Percentiles rank a stretch among this genome's conserved stretches.
phyloP scores from a whole-genome alignment of 2,113 vertebrate species.

The Caranx melampygus region DNA sequence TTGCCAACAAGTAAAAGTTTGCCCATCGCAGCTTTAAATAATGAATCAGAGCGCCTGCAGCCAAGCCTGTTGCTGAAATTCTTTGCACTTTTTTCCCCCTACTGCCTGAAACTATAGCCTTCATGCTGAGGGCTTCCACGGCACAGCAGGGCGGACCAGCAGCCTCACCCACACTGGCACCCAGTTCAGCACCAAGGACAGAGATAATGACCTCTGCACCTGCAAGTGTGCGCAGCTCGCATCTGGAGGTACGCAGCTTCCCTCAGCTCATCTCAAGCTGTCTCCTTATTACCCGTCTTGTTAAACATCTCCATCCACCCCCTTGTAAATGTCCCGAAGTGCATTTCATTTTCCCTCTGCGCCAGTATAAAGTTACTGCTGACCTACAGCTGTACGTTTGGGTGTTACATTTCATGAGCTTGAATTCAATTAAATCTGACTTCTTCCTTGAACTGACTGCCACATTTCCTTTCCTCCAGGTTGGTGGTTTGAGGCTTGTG shows the following conservation, averaged over 20 bases:
- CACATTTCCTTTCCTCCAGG: slow-evolving; percentile 68
- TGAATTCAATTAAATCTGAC: slow-evolving; percentile 49
- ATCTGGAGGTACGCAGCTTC: slow-evolving; percentile 78
- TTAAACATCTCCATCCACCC: slow-evolving; percentile 42
- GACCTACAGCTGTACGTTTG: slow-evolving; percentile 55
- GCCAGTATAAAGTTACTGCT: slow-evolving; percentile 63
- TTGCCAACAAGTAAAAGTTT: slow-evolving; percentile 13
- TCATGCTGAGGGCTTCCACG: slow-evolving; percentile 76
- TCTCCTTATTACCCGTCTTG: slow-evolving; percentile 23
- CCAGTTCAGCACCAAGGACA: slow-evolving; percentile 87
- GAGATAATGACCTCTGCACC: slow-evolving; percentile 82
- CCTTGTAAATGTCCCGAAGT: slow-evolving; percentile 60
- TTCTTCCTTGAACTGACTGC: slow-evolving; percentile 37
- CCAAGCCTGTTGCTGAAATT: slow-evolving; percentile 7
- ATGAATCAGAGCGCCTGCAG: slow-evolving; percentile 22
- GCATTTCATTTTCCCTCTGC: slow-evolving; percentile 59
- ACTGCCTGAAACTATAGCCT: slow-evolving; percentile 67
- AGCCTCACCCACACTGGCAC: slow-evolving; percentile 83
- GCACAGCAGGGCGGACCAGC: slow-evolving; percentile 83
- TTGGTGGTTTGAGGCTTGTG: slow-evolving; percentile 91
- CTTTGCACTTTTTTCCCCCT: background rate
- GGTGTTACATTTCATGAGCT: slow-evolving; percentile 60
- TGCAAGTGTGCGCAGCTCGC: slow-evolving; percentile 86
- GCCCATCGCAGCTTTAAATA: slow-evolving; percentile 30
- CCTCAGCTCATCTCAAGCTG: slow-evolving; percentile 18